These are phyloP conservation scores for Nemotelus nigrinus DNA, from an alignment of 2,888 invertebrate species.

Conservation along the genomic window DNA sequence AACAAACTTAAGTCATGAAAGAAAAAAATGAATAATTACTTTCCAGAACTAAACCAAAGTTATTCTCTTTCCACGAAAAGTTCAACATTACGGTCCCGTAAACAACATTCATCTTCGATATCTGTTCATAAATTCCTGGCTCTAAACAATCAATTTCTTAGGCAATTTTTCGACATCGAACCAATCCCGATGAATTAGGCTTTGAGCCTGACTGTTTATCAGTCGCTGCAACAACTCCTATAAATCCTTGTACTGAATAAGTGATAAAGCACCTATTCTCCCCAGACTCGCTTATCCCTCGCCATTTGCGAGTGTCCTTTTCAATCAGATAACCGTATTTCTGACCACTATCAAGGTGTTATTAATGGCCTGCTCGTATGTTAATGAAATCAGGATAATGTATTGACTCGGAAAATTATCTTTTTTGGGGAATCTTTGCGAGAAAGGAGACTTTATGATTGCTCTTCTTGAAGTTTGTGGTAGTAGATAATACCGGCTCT, in stretches of 20 bases:
- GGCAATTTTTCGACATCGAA: conserved; percentile 43
- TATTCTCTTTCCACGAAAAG: too few species aligned
- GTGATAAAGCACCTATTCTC: conserved; percentile 26
- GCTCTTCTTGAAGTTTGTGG: neutral
- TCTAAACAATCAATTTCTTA: conserved; percentile 42
- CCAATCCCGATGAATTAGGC: conserved; percentile 34
- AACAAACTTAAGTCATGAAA: too few species aligned
- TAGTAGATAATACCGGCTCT: neutral
- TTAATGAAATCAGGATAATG: conserved; percentile 44
- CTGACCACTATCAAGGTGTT: conserved; percentile 30
- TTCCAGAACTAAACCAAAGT: too few species aligned
- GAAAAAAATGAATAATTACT: too few species aligned
- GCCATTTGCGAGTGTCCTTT: conserved; percentile 20
- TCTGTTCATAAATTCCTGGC: conserved; percentile 38
- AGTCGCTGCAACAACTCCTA: conserved; percentile 25
- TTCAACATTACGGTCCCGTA: neutral
- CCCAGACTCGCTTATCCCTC: neutral
- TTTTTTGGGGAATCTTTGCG: conserved; percentile 18
- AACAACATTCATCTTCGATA: conserved; percentile 42
- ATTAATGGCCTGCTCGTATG: conserved; percentile 46
- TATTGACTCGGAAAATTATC: conserved; percentile 39
- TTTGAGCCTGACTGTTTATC: conserved; percentile 18
- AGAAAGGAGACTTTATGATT: conserved; percentile 18
- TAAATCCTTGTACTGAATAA: conserved; percentile 43
- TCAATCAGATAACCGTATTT: conserved; percentile 7